Conservation (phyloP, 2,113 vertebrate genomes). For the Mus spicilegus region DNA sequence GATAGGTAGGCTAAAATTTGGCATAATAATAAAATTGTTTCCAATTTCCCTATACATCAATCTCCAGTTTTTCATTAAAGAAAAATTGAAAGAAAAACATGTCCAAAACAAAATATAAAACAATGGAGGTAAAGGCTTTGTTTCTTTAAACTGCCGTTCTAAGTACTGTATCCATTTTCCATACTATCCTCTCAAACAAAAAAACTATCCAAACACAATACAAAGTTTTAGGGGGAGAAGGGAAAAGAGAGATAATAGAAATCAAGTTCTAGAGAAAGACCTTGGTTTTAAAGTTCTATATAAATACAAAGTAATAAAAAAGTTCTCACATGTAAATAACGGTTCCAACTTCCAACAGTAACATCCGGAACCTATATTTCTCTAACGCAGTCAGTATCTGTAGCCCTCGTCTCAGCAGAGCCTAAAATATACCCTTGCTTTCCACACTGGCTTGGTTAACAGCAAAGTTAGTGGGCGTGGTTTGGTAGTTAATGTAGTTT, state of each 20-base stretch:
- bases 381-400: slow-evolving; percentile 24
- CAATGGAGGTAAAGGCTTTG: not conserved
- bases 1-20: slow-evolving; percentile 72
- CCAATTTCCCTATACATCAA: slow-evolving; percentile 80
- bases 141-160: slow-evolving; percentile 50
- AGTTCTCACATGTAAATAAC: slow-evolving; percentile 51
- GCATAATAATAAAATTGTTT: slow-evolving; percentile 75
- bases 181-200: slow-evolving; percentile 41
- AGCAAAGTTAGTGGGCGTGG: not conserved
- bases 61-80: slow-evolving; percentile 83
- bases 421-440: slow-evolving; percentile 18
- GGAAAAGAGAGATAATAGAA: not conserved
- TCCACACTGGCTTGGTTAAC: slow-evolving; percentile 33
- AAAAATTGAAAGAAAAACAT: slow-evolving; percentile 1
- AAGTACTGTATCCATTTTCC: not conserved
- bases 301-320: slow-evolving; percentile 55
- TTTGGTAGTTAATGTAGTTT: slow-evolving; percentile 47
- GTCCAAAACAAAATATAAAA: not conserved
- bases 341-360: slow-evolving; percentile 41
- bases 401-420: slow-evolving; percentile 45
- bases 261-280: slow-evolving; percentile 19
- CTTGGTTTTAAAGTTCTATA: slow-evolving; percentile 28
- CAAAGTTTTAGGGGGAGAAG: slow-evolving; percentile 12
- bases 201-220: slow-evolving; percentile 48
- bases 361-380: slow-evolving; percentile 17